Percentiles rank a stretch among this genome's conserved stretches.
Evolutionary conservation across 2,113 vertebrate species (phyloP).

Genomic region (Craseonycteris thonglongyai): DNA sequence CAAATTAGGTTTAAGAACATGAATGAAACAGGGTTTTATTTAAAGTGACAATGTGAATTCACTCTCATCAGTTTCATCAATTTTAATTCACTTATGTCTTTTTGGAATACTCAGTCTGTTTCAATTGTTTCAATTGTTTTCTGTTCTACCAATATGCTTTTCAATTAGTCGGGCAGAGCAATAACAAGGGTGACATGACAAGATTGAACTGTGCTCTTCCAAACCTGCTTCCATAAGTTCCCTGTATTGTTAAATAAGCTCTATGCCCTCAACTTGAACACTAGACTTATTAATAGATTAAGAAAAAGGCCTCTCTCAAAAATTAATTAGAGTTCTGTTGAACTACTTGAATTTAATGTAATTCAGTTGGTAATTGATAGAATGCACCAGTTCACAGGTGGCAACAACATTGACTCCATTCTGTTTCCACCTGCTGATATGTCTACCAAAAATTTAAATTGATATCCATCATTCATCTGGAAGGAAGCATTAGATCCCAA

Average conservation of each 20-base stretch:
- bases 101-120: slow-evolving; percentile 55
- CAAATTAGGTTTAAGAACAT: slow-evolving; percentile 30
- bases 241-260: slow-evolving; percentile 25
- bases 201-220: slow-evolving; percentile 42
- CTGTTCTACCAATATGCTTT: slow-evolving; percentile 62
- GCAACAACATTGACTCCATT: slow-evolving; percentile 39
- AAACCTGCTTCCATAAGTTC: slow-evolving; percentile 43
- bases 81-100: slow-evolving; percentile 71
- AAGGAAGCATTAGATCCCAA: slow-evolving; percentile 43
- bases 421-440: slow-evolving; percentile 61
- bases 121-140: slow-evolving; percentile 69
- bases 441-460: slow-evolving; percentile 62
- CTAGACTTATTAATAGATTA: slow-evolving; percentile 64
- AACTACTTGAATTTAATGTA: slow-evolving; percentile 69
- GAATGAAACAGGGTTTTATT: slow-evolving; percentile 58
- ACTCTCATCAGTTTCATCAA: slow-evolving; percentile 67
- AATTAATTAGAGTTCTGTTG: slow-evolving; percentile 72
- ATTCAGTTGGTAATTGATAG: slow-evolving; percentile 58
- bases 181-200: slow-evolving; percentile 45
- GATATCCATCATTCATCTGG: slow-evolving; percentile 46
- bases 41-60: slow-evolving; percentile 69
- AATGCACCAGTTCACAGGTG: slow-evolving; percentile 53
- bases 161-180: slow-evolving; percentile 65
- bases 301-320: slow-evolving; percentile 56
- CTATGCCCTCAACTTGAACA: neutral